A percentile compares a stretch with the other conserved stretches of the same genome.
phyloP scores from a whole-genome alignment of 2,797 vertebrate genomes.

The Podargus strigoides region DNA sequence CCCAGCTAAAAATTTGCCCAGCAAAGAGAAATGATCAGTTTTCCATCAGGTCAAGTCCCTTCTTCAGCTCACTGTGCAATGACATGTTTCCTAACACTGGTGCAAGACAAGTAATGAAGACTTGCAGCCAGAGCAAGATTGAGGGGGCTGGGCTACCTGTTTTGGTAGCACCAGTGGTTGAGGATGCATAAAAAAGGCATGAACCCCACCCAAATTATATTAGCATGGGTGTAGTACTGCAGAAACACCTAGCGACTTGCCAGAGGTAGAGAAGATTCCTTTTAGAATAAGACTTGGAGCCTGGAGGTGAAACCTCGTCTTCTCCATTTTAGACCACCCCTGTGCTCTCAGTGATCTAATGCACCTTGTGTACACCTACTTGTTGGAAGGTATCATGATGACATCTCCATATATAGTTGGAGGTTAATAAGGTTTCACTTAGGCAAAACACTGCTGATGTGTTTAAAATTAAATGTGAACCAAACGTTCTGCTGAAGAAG shows the following conservation, averaged over 20 bases:
- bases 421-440: background rate
- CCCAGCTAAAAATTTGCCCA: background rate
- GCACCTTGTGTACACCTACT: background rate
- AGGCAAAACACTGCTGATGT: background rate
- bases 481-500: background rate
- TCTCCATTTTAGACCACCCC: background rate
- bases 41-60: background rate
- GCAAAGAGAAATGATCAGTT: background rate
- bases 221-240: background rate
- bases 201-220: background rate
- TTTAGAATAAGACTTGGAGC: background rate
- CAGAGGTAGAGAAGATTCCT: background rate
- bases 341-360: background rate
- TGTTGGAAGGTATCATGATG: background rate
- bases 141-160: background rate
- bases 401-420: background rate
- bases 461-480: background rate
- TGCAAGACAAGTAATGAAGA: background rate
- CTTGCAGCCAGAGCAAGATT: background rate
- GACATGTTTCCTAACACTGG: background rate
- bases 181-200: background rate
- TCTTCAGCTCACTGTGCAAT: background rate
- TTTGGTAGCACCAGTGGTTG: background rate
- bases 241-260: background rate
- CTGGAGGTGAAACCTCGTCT: background rate